Evolutionary conservation across 1,140 invertebrate species (phyloP).

Genomic region (Whitmania pigra): DNA sequence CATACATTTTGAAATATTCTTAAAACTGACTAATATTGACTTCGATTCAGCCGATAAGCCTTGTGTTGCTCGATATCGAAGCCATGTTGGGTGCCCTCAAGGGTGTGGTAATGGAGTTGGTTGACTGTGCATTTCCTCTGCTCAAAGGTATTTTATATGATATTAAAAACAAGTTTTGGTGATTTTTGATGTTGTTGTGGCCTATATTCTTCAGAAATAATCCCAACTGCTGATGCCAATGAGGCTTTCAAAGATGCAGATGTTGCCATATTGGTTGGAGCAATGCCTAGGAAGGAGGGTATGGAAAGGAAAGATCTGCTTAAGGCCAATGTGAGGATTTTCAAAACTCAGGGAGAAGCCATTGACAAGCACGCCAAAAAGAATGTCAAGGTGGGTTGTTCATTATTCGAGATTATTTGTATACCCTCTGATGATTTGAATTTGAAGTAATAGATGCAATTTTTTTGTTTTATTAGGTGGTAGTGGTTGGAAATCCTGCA

Average conservation of each 20-base stretch:
- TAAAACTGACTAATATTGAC: neutral
- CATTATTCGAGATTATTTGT: neutral
- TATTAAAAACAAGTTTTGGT: neutral
- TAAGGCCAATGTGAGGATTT: constrained; percentile 95
- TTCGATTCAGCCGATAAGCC: constrained; percentile 54
- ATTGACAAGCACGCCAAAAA: constrained; percentile 84
- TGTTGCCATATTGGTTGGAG: constrained; percentile 92
- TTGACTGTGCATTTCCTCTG: constrained; percentile 87
- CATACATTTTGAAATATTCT: neutral
- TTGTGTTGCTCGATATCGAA: constrained; percentile 81
- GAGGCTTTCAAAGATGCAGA: constrained; percentile 89
- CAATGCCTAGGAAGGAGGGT: constrained; percentile 94
- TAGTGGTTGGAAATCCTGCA: constrained; percentile 97
- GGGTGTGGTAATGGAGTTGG: constrained; percentile 92
- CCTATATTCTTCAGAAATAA: constrained; percentile 49
- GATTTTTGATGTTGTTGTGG: neutral
- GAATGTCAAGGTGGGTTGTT: constrained; percentile 67
- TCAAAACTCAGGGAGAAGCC: constrained; percentile 83
- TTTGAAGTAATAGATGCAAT: neutral
- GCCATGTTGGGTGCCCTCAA: constrained; percentile 82
- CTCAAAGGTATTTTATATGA: constrained; percentile 50
- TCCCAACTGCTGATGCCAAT: constrained; percentile 72
- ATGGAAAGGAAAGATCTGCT: constrained; percentile 96
- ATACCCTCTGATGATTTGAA: neutral
- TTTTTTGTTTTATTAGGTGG: constrained; percentile 39